A percentile compares a stretch with the other conserved stretches of the same genome.
Evolutionary conservation across 2,113 vertebrate species (phyloP).

Genomic region (Phalacrocorax pelagicus): DNA sequence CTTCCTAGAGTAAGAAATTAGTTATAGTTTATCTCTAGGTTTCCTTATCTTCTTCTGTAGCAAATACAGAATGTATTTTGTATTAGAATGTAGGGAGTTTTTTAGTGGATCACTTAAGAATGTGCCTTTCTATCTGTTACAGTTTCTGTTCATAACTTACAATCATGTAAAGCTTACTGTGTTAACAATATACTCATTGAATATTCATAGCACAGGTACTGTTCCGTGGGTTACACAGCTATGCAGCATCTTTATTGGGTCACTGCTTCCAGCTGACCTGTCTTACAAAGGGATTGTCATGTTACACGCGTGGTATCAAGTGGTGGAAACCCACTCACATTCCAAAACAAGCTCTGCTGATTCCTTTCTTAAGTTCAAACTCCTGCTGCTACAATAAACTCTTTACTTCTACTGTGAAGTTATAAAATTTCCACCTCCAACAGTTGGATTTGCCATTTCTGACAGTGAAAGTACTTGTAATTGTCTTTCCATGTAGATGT

Average conservation of each 20-base stretch:
- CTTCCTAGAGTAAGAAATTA: not conserved
- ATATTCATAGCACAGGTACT: not conserved
- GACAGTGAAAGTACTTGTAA: not conserved
- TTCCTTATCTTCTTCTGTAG: not conserved
- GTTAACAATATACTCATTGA: not conserved
- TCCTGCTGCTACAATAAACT: not conserved
- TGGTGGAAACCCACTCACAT: accelerated
- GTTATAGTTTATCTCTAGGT: not conserved
- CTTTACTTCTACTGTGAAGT: not conserved
- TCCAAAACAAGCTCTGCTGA: not conserved
- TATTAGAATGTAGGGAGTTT: not conserved
- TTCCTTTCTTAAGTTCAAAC: not conserved
- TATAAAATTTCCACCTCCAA: not conserved
- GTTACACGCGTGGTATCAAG: not conserved
- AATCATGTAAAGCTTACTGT: accelerated
- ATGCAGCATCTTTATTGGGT: not conserved
- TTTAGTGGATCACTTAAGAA: not conserved
- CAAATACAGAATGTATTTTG: not conserved
- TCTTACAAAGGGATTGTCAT: accelerated
- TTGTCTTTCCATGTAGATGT: not conserved
- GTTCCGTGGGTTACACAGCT: not conserved
- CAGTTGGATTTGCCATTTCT: not conserved
- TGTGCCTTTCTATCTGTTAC: not conserved
- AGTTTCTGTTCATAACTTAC: not conserved
- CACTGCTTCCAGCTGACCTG: not conserved